Conservation (phyloP, 2,888 invertebrate genomes). For the Eristalis tenax region DNA sequence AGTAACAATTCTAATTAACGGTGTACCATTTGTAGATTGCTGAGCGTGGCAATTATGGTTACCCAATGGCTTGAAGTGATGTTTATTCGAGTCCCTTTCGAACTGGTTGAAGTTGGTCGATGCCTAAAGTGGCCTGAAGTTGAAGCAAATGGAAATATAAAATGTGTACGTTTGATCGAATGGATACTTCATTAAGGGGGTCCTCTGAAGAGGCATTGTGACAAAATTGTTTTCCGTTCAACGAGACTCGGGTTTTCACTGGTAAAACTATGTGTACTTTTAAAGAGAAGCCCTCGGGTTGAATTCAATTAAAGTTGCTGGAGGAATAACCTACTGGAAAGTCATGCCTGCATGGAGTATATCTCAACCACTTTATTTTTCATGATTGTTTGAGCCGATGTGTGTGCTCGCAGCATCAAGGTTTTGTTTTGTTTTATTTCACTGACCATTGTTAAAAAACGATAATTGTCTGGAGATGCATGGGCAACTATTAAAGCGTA, state of each 20-base stretch:
- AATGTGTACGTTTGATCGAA: background rate
- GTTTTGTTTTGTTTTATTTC: no score
- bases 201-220: background rate
- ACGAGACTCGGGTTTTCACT: background rate
- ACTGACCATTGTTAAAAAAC: no score
- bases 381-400: no score
- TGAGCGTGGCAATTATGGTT: background rate
- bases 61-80: background rate
- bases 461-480: no score
- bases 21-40: background rate
- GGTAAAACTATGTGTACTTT: background rate
- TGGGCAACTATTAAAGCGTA: no score
- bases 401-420: no score
- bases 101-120: background rate
- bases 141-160: background rate
- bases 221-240: background rate
- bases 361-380: no score
- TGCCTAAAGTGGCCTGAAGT: background rate
- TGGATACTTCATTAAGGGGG: background rate
- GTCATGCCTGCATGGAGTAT: no score
- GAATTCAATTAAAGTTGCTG: background rate
- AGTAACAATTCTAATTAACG: slow-evolving; percentile 13
- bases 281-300: background rate
- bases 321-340: no score
- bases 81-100: background rate